These are phyloP conservation scores for Ceratina australensis DNA, from an alignment of 1,140 invertebrate genomes.

Conservation along the genomic window DNA sequence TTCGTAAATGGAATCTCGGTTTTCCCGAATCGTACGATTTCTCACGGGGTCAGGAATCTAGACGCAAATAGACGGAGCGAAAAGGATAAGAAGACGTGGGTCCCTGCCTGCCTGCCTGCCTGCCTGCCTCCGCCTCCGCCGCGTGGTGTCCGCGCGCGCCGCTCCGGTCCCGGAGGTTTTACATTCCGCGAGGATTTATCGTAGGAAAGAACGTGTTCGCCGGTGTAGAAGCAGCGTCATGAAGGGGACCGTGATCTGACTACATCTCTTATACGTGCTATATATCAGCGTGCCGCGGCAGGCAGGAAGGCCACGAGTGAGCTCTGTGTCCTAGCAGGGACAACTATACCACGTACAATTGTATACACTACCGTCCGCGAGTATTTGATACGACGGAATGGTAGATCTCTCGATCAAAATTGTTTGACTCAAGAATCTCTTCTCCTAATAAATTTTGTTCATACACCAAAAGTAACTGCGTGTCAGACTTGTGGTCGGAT, in stretches of 20 bases:
- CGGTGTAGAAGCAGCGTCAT: slow-evolving; percentile 72
- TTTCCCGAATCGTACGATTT: slow-evolving; percentile 31
- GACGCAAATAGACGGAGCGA: slow-evolving; percentile 15
- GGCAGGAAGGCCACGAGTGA: slow-evolving; percentile 38
- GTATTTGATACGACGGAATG: not conserved
- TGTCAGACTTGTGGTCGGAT: no score
- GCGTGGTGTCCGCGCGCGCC: slow-evolving; percentile 12
- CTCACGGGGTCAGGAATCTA: slow-evolving; percentile 45
- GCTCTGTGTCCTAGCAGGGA: slow-evolving; percentile 32
- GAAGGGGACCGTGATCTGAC: slow-evolving; percentile 71
- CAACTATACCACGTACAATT: slow-evolving; percentile 27
- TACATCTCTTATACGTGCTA: slow-evolving; percentile 71
- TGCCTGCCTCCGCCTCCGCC: slow-evolving; percentile 22
- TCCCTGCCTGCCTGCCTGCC: no score
- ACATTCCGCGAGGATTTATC: slow-evolving; percentile 73
- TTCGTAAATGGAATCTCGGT: not conserved
- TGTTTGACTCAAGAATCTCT: no score
- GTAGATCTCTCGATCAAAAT: slow-evolving; percentile 1
- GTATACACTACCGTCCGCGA: slow-evolving; percentile 15
- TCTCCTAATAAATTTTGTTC: no score
- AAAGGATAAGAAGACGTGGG: slow-evolving; percentile 1
- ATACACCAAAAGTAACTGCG: no score
- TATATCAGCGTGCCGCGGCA: slow-evolving; percentile 70
- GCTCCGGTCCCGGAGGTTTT: slow-evolving; percentile 58
- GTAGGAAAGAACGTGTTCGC: slow-evolving; percentile 73